Evolutionary conservation across 64 coral and sea anemone genomes (phyloP).

Genomic region (Pocillopora verrucosa): DNA sequence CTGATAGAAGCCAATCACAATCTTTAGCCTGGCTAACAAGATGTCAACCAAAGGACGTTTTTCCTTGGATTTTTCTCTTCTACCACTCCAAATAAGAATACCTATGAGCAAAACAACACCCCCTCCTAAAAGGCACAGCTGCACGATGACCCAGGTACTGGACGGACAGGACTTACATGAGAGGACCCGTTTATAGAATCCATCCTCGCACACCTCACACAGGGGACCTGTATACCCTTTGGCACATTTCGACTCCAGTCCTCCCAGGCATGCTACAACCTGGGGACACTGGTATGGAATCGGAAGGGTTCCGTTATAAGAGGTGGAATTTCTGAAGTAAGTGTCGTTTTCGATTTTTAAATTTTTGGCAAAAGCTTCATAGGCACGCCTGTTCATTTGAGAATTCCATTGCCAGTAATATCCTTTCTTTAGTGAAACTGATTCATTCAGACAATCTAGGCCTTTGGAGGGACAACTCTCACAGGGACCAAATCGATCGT

Average conservation of each 20-base stretch:
- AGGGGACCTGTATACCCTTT: slow-evolving; percentile 36
- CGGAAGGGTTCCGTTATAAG: slow-evolving; percentile 18
- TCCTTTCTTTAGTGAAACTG: slow-evolving; percentile 19
- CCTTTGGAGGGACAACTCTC: slow-evolving; percentile 15
- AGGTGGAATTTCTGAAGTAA: not conserved
- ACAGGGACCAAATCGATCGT: slow-evolving; percentile 44
- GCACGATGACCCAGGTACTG: not conserved
- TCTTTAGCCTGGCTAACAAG: slow-evolving; percentile 51
- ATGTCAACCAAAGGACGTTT: slow-evolving; percentile 35
- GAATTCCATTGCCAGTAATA: slow-evolving; percentile 55
- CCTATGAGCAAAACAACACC: slow-evolving; percentile 4
- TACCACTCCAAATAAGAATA: slow-evolving; percentile 21
- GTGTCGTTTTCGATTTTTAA: slow-evolving; percentile 6
- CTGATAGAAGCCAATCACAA: slow-evolving; percentile 66
- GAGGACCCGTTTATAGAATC: slow-evolving; percentile 44
- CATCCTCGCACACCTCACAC: slow-evolving; percentile 46
- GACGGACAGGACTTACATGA: slow-evolving; percentile 34
- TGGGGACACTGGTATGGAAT: slow-evolving; percentile 41
- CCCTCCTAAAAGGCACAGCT: slow-evolving; percentile 9
- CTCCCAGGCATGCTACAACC: slow-evolving; percentile 29
- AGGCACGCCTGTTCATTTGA: not conserved
- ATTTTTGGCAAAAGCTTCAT: slow-evolving; percentile 40
- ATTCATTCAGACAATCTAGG: slow-evolving; percentile 31
- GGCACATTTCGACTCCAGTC: slow-evolving; percentile 36
- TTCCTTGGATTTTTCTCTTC: not conserved